These are phyloP conservation scores for Pristionchus japonicus DNA, from an alignment of 2,888 invertebrate genomes.

Conservation along the genomic window DNA sequence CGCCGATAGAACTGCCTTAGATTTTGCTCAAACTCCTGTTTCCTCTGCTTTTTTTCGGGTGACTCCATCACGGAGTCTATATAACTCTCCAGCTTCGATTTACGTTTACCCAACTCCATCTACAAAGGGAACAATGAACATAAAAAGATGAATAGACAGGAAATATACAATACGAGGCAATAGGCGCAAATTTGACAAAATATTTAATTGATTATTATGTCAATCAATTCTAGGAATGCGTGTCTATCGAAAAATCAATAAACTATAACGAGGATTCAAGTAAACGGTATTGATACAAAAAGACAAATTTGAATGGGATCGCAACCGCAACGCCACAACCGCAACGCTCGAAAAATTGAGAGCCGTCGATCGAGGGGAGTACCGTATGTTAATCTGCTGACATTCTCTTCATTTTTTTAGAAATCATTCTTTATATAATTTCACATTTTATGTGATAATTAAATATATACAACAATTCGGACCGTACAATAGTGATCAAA, in stretches of 20 bases:
- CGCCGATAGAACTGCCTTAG: constrained; percentile 72
- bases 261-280: not conserved
- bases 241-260: not conserved
- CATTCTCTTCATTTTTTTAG: not conserved
- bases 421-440: not conserved
- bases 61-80: constrained; percentile 62
- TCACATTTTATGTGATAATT: constrained; percentile 21
- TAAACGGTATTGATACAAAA: not conserved
- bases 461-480: not conserved
- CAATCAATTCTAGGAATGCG: too few species aligned
- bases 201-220: too few species aligned
- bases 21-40: constrained; percentile 66
- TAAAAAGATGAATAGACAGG: not conserved
- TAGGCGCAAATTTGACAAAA: not conserved
- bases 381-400: not conserved
- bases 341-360: not conserved
- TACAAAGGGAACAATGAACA: not conserved
- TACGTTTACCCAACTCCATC: constrained; percentile 65
- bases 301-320: not conserved
- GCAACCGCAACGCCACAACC: too few species aligned
- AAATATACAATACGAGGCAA: not conserved
- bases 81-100: constrained; percentile 65
- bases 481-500: not conserved
- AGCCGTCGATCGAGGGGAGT: not conserved
- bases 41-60: constrained; percentile 79